These are phyloP conservation scores for Pandemis heparana DNA, from an alignment of 2,888 invertebrate species.

Conservation along the genomic window DNA sequence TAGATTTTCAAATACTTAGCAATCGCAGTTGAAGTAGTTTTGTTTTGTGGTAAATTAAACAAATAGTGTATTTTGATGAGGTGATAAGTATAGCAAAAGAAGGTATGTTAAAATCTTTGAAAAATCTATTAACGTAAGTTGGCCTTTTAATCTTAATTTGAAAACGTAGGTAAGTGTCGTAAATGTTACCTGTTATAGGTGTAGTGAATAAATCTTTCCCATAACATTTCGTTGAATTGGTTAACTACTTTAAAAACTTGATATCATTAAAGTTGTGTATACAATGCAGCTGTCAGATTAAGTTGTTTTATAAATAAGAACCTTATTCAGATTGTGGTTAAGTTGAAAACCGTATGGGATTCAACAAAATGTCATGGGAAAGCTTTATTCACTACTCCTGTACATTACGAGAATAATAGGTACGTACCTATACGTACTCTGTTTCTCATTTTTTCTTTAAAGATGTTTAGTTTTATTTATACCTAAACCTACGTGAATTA, in stretches of 20 bases:
- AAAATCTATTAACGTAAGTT: neutral
- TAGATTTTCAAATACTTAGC: constrained; percentile 2
- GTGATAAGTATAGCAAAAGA: neutral
- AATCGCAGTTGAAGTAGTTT: neutral
- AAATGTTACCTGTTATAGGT: neutral
- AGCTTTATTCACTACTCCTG: neutral
- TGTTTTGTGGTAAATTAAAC: neutral
- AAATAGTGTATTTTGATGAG: neutral
- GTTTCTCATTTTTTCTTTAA: neutral
- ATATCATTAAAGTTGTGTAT: too few species aligned
- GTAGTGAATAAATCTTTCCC: too few species aligned
- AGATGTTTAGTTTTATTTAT: neutral
- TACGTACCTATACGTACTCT: neutral
- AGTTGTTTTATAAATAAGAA: too few species aligned
- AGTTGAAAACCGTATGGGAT: too few species aligned
- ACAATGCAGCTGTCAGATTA: too few species aligned
- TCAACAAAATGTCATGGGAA: too few species aligned
- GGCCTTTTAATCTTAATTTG: neutral
- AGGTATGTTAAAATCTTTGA: neutral
- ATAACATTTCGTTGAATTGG: too few species aligned
- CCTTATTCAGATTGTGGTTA: too few species aligned
- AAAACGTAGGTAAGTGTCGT: neutral
- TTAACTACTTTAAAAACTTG: too few species aligned
- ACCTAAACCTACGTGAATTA: too few species aligned
- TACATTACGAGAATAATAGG: neutral